Percentiles rank a stretch among this genome's conserved stretches.
These are phyloP conservation scores for Acanthisitta chloris DNA, from an alignment of 2,113 vertebrate genomes.

Conservation along the genomic window DNA sequence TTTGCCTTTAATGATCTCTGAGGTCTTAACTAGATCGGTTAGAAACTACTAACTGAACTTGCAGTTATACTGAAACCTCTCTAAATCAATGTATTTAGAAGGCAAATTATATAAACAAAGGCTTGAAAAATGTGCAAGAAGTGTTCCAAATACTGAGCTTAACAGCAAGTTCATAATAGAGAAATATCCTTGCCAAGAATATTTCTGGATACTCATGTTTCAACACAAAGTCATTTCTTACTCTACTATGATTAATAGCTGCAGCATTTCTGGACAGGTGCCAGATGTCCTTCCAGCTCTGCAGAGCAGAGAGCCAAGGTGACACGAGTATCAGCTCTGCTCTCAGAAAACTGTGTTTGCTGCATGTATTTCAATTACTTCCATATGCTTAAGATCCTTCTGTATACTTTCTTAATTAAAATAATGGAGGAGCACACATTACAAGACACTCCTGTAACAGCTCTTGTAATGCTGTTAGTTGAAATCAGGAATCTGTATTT, in stretches of 20 bases:
- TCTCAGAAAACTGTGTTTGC: not conserved
- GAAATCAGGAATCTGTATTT: not conserved
- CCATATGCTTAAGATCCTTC: not conserved
- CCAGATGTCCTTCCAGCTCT: slow-evolving; percentile 26
- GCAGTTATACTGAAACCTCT: not conserved
- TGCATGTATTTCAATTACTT: not conserved
- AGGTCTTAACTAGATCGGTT: not conserved
- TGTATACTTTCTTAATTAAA: slow-evolving; percentile 10
- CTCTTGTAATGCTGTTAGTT: not conserved
- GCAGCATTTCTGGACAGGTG: not conserved
- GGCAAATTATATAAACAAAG: not conserved
- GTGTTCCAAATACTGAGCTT: not conserved
- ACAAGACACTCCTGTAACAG: not conserved
- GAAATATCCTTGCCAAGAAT: not conserved
- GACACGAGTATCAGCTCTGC: not conserved
- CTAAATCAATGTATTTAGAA: not conserved
- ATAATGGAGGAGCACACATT: not conserved
- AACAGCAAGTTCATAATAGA: not conserved
- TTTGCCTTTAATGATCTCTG: not conserved
- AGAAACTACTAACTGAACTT: not conserved
- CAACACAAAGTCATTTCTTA: not conserved
- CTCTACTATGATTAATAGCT: slow-evolving; percentile 13
- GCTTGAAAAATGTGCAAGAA: not conserved
- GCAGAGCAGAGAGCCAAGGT: slow-evolving; percentile 3
- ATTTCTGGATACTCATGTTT: slow-evolving; percentile 3